Base-by-base conservation (phyloP, 2,888 invertebrate species). In the Fabriciana adippe region DNA sequence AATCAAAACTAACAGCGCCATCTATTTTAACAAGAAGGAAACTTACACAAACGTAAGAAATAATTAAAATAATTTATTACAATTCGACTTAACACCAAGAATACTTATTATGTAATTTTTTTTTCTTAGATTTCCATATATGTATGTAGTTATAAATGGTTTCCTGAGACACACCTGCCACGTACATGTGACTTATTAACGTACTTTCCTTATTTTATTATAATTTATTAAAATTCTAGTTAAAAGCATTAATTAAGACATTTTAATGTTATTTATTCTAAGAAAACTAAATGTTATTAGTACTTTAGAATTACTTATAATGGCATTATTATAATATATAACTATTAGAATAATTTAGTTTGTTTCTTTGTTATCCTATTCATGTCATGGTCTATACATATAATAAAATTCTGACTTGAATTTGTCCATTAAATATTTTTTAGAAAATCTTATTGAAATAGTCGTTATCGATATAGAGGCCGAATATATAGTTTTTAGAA, bases 111-210 rank as follows among this genome's bases (percentile, higher is more conserved):
- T 18, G 57, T 64, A 53, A 61, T 53, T 50, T 11, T 64, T 60
- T 61, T 65, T 70, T 66, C 51, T 53, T 60, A 66, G 45, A 63
- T 55, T 71, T 67, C 67, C 67, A 64, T 68, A 67, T 69, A 65
- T 15, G 70, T 69, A 51, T 26, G 26, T 26, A 18, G 53, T 68
- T 66, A 73, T 53, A 71, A 73, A 73, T 68, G 64, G 67, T 67
- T 73, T 71, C 72, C 72, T 69, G 66, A 47, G 31, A n/a, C 6
- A 47, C 72, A 73, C 69, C 72, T 73, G 72, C 67, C 26, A 50
- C 15, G 18, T 35, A 18, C 61, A 16, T 41, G 51, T 61, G 41
- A 35, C 35, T 31, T 51, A 16, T n/a, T 48, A 48, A 60, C 16
- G 47, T 60, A 54, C 26, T 14, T 26, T 13, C 47, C 47, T 47